Base-by-base conservation (phyloP, 2,113 vertebrate genomes). In the Mungos mungo region DNA sequence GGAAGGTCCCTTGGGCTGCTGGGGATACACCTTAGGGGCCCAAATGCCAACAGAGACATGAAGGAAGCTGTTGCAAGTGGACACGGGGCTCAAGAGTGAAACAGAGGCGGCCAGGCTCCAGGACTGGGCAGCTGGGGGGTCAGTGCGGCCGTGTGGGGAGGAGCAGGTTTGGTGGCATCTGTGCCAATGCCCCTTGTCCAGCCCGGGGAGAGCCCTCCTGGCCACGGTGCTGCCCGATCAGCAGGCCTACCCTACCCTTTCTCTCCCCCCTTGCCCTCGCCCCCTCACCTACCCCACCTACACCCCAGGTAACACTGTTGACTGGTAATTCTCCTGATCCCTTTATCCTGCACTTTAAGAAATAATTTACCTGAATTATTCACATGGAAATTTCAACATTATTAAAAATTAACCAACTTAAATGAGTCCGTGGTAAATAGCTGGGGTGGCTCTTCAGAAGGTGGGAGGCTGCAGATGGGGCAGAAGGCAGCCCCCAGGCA, bases 341-440 rank as follows among this genome's bases (percentile, higher is more conserved):
- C 97, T 98, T 98, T 98, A 98, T 98, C 98, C 98, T 72, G 96
- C 16, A 83, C 97, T 98, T 99, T 98, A 98, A 99, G 99, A 99
- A 99, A 99, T 99, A 99, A 99, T 98, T 99, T 98, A 99, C 98
- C 96, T 99, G 98, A 98, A 99, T 99, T 99, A 99, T 99, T 99
- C 98, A 99, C 99, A 99, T 98, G 98, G 98, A 99, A 99, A 99
- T 99, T 98, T 98, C 99, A 99, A 99, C 98, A 99, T 98, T 98
- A 99, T 99, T 99, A 99, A 99, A 99, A 98, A 99, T 99, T 99
- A 99, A 99, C 98, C 98, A 98, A 97, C 98, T 98, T 99, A 99
- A 99, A 99, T 98, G 98, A 99, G 98, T 98, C 98, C 97, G 97
- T 98, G 98, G 98, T 99, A 99, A 98, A 98, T 98, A 98, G 98